Conservation (phyloP, 2,113 vertebrate genomes). For the Lonchura striata region DNA sequence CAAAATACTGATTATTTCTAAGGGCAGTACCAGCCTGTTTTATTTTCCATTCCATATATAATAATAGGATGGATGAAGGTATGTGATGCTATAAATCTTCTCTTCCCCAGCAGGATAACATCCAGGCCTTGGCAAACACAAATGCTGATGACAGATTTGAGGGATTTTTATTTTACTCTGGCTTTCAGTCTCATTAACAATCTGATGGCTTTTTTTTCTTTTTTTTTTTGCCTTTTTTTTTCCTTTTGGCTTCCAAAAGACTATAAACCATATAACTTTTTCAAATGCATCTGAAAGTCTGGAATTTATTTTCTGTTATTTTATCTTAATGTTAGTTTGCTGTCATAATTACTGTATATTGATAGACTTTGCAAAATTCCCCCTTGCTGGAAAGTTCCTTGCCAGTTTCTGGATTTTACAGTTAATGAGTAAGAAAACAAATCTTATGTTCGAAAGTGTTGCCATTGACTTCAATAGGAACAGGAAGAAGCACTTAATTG, state of each 20-base stretch:
- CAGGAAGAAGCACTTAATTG: slow-evolving; percentile 31
- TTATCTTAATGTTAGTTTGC: background rate
- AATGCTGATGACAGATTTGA: slow-evolving; percentile 31
- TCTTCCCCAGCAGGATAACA: slow-evolving; percentile 16
- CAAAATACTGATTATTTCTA: slow-evolving; percentile 48
- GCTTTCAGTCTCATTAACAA: slow-evolving; percentile 56
- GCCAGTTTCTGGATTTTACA: background rate
- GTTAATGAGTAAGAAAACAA: slow-evolving; percentile 40
- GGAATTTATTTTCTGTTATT: slow-evolving; percentile 28
- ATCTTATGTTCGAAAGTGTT: slow-evolving; percentile 28
- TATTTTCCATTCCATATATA: slow-evolving; percentile 42
- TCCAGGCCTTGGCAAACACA: slow-evolving; percentile 35
- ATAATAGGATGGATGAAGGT: slow-evolving; percentile 44
- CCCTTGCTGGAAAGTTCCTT: background rate
- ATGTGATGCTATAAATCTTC: background rate
- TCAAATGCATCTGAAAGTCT: slow-evolving; percentile 2
- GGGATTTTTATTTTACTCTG: slow-evolving; percentile 44
- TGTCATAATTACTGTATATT: background rate
- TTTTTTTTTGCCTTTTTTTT: fast-evolving
- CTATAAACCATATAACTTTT: background rate
- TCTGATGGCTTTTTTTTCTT: background rate
- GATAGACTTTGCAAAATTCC: background rate
- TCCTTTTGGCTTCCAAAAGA: background rate
- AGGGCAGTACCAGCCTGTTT: background rate
- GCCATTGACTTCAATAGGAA: slow-evolving; percentile 31